phyloP scores from a whole-genome alignment of 2,113 vertebrate species.

The Grammatotria lemairii region DNA sequence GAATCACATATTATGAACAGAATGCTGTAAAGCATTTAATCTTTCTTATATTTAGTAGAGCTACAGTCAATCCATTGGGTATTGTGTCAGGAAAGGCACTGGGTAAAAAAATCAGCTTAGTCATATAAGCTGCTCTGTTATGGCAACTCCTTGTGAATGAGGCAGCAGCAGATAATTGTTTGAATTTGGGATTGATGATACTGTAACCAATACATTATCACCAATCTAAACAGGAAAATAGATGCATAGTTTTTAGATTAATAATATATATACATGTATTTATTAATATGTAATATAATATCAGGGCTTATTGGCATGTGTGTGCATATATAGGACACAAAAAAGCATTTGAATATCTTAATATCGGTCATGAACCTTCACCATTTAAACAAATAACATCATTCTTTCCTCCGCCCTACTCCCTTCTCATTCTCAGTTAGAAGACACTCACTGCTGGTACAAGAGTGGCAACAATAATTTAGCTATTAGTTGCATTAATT shows the following conservation, averaged over 20 bases:
- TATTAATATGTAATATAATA: not conserved
- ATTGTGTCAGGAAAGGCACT: not conserved
- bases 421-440: not conserved
- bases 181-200: not conserved
- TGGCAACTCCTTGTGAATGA: not conserved
- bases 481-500: not conserved
- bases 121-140: not conserved
- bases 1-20: not conserved
- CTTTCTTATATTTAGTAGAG: not conserved
- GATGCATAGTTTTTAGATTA: not conserved
- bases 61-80: not conserved
- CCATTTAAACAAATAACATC: not conserved
- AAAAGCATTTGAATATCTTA: not conserved
- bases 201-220: not conserved
- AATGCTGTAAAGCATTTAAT: not conserved
- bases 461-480: not conserved
- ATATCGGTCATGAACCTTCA: not conserved
- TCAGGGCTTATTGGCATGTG: not conserved
- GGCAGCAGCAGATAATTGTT: not conserved
- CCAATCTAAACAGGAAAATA: not conserved
- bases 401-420: not conserved
- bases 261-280: not conserved
- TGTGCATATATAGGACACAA: not conserved
- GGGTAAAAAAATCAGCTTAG: not conserved
- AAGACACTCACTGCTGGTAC: not conserved